Conservation (phyloP, 2,113 vertebrate genomes). For the Mastomys coucha region DNA sequence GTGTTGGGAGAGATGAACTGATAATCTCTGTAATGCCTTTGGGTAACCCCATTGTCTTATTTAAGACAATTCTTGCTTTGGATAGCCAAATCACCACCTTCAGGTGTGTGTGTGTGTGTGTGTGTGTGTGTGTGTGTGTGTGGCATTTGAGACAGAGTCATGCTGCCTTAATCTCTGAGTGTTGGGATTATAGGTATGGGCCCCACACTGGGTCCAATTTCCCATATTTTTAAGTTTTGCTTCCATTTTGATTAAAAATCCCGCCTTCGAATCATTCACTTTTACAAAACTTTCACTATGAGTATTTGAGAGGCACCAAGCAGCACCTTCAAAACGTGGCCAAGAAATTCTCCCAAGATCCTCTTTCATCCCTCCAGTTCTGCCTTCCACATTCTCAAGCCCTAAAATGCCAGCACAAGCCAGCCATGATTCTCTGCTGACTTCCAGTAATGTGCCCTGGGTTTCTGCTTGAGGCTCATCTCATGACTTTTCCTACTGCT, state of each 20-base stretch:
- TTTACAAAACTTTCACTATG: not conserved
- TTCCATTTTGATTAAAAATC: not conserved
- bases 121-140: not conserved
- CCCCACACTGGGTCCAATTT: not conserved
- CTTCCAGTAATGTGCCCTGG: not conserved
- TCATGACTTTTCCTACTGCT: fast-evolving
- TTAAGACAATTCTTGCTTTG: not conserved
- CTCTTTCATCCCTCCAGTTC: not conserved
- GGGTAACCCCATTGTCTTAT: not conserved
- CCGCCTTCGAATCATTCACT: not conserved
- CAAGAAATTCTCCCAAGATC: not conserved
- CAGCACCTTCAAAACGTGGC: not conserved
- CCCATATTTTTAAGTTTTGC: not conserved
- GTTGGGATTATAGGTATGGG: not conserved
- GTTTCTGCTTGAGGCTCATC: fast-evolving
- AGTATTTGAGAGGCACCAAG: not conserved
- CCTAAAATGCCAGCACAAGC: not conserved
- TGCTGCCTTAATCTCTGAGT: not conserved
- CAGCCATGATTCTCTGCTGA: fast-evolving
- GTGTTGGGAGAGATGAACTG: not conserved
- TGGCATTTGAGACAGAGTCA: not conserved
- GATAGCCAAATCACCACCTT: no score
- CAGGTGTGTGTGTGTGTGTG: not conserved
- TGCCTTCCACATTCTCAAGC: not conserved
- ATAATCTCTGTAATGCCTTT: not conserved